These are phyloP conservation scores for Brachionus rubens DNA, from an alignment of 1,140 invertebrate genomes.

Conservation along the genomic window DNA sequence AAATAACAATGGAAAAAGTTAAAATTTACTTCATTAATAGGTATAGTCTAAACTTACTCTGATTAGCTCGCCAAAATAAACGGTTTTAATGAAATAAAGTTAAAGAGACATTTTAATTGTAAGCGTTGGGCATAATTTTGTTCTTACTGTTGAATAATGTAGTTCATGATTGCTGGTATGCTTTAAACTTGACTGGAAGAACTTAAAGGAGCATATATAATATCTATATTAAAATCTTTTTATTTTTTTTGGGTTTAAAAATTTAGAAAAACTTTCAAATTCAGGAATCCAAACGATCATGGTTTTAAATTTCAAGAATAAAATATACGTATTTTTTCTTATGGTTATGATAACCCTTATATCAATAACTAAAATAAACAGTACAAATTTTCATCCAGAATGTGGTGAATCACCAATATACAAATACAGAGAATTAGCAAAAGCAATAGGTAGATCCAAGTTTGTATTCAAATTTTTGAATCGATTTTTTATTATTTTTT, in stretches of 20 bases:
- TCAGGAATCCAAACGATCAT: slow-evolving; percentile 1
- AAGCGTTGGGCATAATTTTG: too few species aligned
- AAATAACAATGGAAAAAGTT: too few species aligned
- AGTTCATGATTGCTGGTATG: too few species aligned
- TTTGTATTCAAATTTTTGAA: not conserved
- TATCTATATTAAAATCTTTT: too few species aligned
- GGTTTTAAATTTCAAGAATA: slow-evolving; percentile 38
- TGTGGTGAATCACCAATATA: slow-evolving; percentile 34
- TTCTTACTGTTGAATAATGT: too few species aligned
- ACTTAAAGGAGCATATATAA: too few species aligned
- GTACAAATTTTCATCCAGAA: slow-evolving; percentile 35
- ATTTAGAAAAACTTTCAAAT: not conserved
- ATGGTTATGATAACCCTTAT: not conserved
- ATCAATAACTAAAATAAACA: not conserved
- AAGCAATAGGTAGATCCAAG: slow-evolving; percentile 45
- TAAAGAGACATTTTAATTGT: too few species aligned
- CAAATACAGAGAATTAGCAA: slow-evolving; percentile 32
- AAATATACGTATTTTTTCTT: slow-evolving; percentile 9
- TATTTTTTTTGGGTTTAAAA: not conserved
- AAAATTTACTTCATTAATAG: too few species aligned
- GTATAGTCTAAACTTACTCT: too few species aligned
- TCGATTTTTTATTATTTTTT: not conserved
- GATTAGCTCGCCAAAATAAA: too few species aligned
- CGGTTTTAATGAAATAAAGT: too few species aligned
- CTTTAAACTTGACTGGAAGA: too few species aligned